Percentiles rank a stretch among this genome's conserved stretches.
These are phyloP conservation scores for Bradysia coprophila DNA, from an alignment of 1,140 invertebrate species.

Conservation along the genomic window DNA sequence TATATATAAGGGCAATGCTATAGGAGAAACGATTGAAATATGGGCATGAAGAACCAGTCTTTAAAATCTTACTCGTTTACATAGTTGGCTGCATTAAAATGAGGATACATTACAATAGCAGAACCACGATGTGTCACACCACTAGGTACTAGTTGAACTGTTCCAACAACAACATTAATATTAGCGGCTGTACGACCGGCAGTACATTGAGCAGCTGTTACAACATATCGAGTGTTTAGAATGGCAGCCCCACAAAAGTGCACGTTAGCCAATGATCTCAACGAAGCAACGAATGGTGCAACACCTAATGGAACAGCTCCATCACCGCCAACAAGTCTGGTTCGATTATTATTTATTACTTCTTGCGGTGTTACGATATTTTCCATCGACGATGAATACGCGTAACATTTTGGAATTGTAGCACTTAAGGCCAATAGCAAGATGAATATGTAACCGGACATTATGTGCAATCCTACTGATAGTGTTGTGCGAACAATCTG, in stretches of 20 bases:
- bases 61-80: not conserved
- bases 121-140: slow-evolving; percentile 26
- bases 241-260: slow-evolving; percentile 27
- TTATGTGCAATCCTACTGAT: too few relatives aligned
- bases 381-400: too few relatives aligned
- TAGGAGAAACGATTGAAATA: not conserved
- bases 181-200: slow-evolving; percentile 11
- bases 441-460: too few relatives aligned
- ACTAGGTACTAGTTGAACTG: slow-evolving; percentile 25
- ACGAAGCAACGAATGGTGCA: slow-evolving; percentile 26
- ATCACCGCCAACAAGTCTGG: slow-evolving; percentile 30
- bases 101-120: slow-evolving; percentile 24
- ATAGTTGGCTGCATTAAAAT: slow-evolving; percentile 18
- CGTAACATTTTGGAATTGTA: too few relatives aligned
- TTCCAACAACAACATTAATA: slow-evolving; percentile 28
- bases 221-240: slow-evolving; percentile 19
- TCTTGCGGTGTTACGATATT: too few relatives aligned
- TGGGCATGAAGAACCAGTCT: not conserved
- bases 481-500: too few relatives aligned
- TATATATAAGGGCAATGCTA: too few relatives aligned
- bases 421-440: too few relatives aligned
- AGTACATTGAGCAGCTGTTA: slow-evolving; percentile 28
- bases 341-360: too few relatives aligned
- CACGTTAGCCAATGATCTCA: slow-evolving; percentile 17
- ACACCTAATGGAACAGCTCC: slow-evolving; percentile 19